These are phyloP conservation scores for Cosmorhoe ocellata DNA, from an alignment of 2,888 invertebrate genomes.

Conservation along the genomic window DNA sequence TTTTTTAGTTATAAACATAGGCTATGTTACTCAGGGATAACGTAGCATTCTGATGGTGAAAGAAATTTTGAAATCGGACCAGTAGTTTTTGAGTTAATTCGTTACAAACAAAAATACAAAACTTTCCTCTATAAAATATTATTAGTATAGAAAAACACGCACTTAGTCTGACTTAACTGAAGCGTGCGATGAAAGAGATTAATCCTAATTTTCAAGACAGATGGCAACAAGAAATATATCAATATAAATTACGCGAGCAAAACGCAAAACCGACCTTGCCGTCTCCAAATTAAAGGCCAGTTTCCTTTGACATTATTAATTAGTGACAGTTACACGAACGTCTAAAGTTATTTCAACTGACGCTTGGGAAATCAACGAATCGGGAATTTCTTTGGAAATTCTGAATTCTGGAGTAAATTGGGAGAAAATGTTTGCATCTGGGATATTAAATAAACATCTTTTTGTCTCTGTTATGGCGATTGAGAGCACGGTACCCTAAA, in stretches of 20 bases:
- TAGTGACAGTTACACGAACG: constrained; percentile 25
- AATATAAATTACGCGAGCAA: constrained; percentile 32
- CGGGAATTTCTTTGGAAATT: constrained; percentile 20
- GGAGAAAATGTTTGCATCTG: constrained; percentile 11
- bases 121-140: no score
- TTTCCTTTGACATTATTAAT: constrained; percentile 21
- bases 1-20: no score
- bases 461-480: background rate
- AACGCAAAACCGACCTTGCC: constrained; percentile 11
- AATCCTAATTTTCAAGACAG: background rate
- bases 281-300: background rate
- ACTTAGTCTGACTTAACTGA: no score
- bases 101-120: no score
- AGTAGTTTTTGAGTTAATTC: no score
- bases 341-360: constrained; percentile 16
- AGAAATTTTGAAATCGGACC: no score
- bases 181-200: no score
- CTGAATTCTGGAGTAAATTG: constrained; percentile 5
- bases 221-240: constrained; percentile 38
- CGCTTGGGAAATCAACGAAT: constrained; percentile 29
- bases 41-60: no score
- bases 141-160: no score
- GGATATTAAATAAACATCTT: background rate
- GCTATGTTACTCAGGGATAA: no score
- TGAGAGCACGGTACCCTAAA: no score